Evolutionary conservation across 2,888 invertebrate species (phyloP).

Genomic region (Emesis furor): DNA sequence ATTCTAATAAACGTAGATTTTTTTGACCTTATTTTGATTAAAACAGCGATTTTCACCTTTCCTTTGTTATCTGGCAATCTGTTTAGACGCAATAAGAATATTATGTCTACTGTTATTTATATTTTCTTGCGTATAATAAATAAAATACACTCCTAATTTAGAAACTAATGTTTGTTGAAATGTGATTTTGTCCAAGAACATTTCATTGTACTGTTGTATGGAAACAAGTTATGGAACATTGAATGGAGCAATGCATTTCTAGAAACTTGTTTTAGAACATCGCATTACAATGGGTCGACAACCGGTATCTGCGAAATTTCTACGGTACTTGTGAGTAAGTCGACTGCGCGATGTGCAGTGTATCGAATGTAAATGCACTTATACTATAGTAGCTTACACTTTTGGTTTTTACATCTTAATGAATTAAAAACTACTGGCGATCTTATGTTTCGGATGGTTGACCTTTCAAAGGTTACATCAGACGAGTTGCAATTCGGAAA

Average conservation of each 20-base stretch:
- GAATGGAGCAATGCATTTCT: slow-evolving; percentile 82
- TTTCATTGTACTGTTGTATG: background rate
- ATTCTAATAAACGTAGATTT: too few species aligned
- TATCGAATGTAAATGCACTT: slow-evolving; percentile 4
- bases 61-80: too few species aligned
- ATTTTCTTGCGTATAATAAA: background rate
- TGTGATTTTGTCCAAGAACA: background rate
- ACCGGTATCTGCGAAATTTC: slow-evolving; percentile 65
- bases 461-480: slow-evolving; percentile 79
- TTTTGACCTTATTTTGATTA: too few species aligned
- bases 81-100: too few species aligned
- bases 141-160: background rate
- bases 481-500: slow-evolving; percentile 80
- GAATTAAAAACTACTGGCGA: background rate
- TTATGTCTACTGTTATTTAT: too few species aligned
- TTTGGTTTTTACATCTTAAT: background rate
- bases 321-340: slow-evolving; percentile 60
- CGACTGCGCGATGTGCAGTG: slow-evolving; percentile 35
- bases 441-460: slow-evolving; percentile 28
- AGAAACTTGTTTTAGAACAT: slow-evolving; percentile 86
- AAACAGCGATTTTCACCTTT: too few species aligned
- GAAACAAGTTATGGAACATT: slow-evolving; percentile 21
- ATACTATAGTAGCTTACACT: too few species aligned
- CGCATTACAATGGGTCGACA: slow-evolving; percentile 79
- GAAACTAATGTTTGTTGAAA: background rate